Evolutionary conservation across 2,797 vertebrate genomes (phyloP).

Genomic region (Enteromius treurensis): DNA sequence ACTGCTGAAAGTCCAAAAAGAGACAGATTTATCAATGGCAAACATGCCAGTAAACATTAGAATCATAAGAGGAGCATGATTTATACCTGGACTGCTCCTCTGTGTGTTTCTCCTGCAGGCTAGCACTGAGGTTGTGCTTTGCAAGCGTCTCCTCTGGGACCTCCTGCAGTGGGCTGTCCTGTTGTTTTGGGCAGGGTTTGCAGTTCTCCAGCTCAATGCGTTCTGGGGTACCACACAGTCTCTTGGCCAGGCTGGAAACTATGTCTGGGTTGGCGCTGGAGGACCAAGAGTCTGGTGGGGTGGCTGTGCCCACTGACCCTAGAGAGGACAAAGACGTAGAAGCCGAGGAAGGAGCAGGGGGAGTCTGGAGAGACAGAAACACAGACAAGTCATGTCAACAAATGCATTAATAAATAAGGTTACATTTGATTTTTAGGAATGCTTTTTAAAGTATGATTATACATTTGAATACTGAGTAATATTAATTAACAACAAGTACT

Average conservation of each 20-base stretch:
- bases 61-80: not conserved
- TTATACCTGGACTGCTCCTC: conserved; percentile 58
- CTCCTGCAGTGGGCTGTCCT: conserved; percentile 75
- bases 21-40: not conserved
- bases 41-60: not conserved
- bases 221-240: conserved; percentile 83
- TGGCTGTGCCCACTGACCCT: conserved; percentile 71
- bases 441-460: not conserved
- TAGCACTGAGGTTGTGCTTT: conserved; percentile 86
- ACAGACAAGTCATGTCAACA: not conserved
- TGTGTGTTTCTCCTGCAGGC: conserved; percentile 71
- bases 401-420: not conserved
- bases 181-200: conserved; percentile 72
- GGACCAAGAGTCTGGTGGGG: conserved; percentile 76
- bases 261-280: conserved; percentile 66
- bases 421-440: not conserved
- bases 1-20: conserved; percentile 69
- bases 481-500: not conserved
- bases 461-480: not conserved
- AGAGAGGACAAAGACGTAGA: conserved; percentile 33
- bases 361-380: not conserved
- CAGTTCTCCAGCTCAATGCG: conserved; percentile 92
- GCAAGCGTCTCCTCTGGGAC: conserved; percentile 88
- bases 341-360: conserved; percentile 42
- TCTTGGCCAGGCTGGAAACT: conserved; percentile 80